Evolutionary conservation across 2,797 vertebrate genomes (phyloP).

Genomic region (Rhynchotus rufescens): DNA sequence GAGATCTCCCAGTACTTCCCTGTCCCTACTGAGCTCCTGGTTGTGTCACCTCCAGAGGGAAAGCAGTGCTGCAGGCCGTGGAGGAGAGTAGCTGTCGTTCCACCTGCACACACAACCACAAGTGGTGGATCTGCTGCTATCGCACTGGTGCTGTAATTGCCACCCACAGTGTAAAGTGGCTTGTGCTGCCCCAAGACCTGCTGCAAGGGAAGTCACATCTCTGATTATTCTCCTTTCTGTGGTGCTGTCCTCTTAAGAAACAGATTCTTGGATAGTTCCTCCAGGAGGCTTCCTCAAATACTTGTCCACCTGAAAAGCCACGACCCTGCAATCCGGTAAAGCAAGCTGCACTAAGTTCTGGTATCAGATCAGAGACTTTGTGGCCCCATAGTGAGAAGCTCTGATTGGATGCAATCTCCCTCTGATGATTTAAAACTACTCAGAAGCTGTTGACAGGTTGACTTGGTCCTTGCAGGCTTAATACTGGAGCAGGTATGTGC

Average conservation of each 20-base stretch:
- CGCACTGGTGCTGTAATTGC: too few relatives aligned
- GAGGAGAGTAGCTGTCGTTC: background rate
- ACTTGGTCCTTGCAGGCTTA: background rate
- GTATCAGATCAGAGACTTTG: background rate
- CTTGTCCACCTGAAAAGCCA: background rate
- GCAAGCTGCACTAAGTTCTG: background rate
- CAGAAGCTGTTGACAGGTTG: background rate
- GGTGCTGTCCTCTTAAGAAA: background rate
- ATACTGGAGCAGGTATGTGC: too few relatives aligned
- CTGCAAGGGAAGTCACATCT: background rate
- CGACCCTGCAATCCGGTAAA: background rate
- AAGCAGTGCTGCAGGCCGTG: background rate
- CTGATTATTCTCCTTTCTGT: background rate
- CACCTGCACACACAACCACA: too few relatives aligned
- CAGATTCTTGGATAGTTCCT: background rate
- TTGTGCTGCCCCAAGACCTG: too few relatives aligned
- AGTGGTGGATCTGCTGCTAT: too few relatives aligned
- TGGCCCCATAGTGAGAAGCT: background rate
- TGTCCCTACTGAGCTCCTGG: background rate
- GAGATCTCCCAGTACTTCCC: background rate
- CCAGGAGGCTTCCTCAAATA: background rate
- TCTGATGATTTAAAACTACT: background rate
- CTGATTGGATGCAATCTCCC: background rate
- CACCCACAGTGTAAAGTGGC: too few relatives aligned
- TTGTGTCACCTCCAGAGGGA: background rate